Evolutionary conservation across 2,888 invertebrate species (phyloP).

Genomic region (Pollenia amentaria): DNA sequence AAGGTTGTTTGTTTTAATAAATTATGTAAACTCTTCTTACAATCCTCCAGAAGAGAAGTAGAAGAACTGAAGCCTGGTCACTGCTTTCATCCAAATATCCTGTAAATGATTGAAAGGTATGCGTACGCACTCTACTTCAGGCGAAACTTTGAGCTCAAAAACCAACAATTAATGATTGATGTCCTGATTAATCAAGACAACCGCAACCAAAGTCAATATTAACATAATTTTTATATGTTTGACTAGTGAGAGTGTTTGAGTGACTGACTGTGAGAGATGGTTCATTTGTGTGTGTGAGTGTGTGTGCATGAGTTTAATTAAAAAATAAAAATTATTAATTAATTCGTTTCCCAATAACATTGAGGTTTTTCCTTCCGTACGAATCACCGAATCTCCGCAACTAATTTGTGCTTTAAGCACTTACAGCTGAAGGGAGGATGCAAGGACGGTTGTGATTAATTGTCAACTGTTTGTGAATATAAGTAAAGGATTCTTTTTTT

Average conservation of each 20-base stretch:
- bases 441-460: constrained; percentile 30
- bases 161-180: constrained; percentile 69
- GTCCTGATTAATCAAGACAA: constrained; percentile 68
- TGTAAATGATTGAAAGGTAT: neutral
- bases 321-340: constrained; percentile 63
- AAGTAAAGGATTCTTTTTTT: constrained; percentile 12
- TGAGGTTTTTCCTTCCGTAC: constrained; percentile 22
- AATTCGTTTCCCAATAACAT: constrained; percentile 47
- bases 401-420: constrained; percentile 1
- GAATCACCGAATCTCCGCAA: constrained; percentile 5
- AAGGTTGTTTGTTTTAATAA: too few species aligned
- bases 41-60: too few species aligned
- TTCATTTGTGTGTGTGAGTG: neutral
- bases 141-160: constrained; percentile 6
- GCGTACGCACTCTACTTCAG: neutral
- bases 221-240: constrained; percentile 51
- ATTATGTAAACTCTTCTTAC: too few species aligned
- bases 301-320: constrained; percentile 8
- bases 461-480: constrained; percentile 21
- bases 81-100: too few species aligned
- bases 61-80: too few species aligned
- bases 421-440: neutral
- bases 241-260: neutral
- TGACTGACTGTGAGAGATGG: neutral
- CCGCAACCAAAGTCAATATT: constrained; percentile 70